Evolutionary conservation across 2,113 vertebrate genomes (phyloP).

Genomic region (Microtus ochrogaster): DNA sequence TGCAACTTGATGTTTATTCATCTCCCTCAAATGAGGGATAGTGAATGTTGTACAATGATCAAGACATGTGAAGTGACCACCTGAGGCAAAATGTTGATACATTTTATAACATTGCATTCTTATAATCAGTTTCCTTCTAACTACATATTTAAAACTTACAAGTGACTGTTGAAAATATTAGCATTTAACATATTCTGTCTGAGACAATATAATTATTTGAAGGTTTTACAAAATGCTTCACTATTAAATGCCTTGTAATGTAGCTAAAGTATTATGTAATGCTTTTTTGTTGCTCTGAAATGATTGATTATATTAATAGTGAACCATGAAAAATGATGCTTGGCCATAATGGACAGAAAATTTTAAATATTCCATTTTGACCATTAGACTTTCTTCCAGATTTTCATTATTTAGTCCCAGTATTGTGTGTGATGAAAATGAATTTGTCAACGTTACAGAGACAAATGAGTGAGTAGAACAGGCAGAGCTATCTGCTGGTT

Average conservation of each 20-base stretch:
- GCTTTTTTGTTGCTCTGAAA: conserved; percentile 68
- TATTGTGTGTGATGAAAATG: conserved; percentile 92
- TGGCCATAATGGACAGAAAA: conserved; percentile 86
- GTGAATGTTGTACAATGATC: not conserved
- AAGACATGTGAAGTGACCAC: not conserved
- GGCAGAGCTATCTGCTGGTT: conserved; percentile 89
- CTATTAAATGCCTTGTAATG: conserved; percentile 45
- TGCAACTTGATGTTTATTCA: not conserved
- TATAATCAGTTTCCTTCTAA: not conserved
- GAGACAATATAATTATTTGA: not conserved
- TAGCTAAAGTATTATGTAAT: conserved; percentile 54
- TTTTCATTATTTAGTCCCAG: conserved; percentile 93
- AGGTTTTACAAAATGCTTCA: conserved; percentile 43
- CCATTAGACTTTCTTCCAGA: conserved; percentile 86
- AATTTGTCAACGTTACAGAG: conserved; percentile 94
- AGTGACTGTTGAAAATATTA: not conserved
- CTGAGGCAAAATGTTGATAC: not conserved
- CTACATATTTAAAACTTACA: not conserved
- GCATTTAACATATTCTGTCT: not conserved
- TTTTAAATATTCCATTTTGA: conserved; percentile 88
- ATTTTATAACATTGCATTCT: not conserved
- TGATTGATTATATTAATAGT: conserved; percentile 84
- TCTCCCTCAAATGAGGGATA: not conserved
- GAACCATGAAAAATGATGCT: conserved; percentile 84
- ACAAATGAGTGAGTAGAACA: conserved; percentile 93